Percentiles rank a stretch among this genome's conserved stretches.
These are phyloP conservation scores for Chionis minor DNA, from an alignment of 2,113 vertebrate genomes.

Conservation along the genomic window DNA sequence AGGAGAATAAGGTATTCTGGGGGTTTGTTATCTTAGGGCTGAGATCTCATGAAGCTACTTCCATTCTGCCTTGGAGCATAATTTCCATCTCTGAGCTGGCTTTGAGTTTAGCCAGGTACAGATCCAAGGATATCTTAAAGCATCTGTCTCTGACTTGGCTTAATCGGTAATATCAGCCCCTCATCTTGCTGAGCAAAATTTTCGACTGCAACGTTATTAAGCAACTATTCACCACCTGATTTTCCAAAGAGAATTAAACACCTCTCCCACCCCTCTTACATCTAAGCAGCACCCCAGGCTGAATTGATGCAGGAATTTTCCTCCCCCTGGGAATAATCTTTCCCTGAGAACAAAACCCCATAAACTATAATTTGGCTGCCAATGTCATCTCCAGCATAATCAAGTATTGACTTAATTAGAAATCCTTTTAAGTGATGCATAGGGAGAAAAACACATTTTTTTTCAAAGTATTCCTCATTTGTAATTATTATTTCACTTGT, in stretches of 20 bases:
- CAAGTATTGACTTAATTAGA: conserved; percentile 68
- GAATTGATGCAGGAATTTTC: not conserved
- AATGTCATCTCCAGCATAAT: conserved; percentile 60
- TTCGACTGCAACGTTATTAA: not conserved
- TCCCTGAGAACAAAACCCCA: conserved; percentile 22
- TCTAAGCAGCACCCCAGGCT: not conserved
- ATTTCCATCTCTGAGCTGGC: not conserved
- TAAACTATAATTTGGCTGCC: conserved; percentile 50
- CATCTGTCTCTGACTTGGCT: not conserved
- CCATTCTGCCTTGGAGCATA: not conserved
- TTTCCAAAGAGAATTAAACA: not conserved
- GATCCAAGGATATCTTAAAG: not conserved
- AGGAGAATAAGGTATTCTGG: not conserved
- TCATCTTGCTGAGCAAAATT: not conserved
- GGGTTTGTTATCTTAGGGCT: not conserved
- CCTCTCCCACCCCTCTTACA: not conserved
- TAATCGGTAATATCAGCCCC: not conserved
- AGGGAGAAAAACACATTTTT: conserved; percentile 44
- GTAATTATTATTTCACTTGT: conserved; percentile 64
- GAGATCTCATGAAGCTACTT: not conserved
- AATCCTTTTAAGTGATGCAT: conserved; percentile 63
- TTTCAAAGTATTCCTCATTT: conserved; percentile 55
- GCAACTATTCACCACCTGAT: not conserved
- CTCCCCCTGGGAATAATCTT: conserved; percentile 42
- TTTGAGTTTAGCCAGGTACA: not conserved